Conservation (phyloP, 1,140 invertebrate genomes). For the Frieseomelitta varia region DNA sequence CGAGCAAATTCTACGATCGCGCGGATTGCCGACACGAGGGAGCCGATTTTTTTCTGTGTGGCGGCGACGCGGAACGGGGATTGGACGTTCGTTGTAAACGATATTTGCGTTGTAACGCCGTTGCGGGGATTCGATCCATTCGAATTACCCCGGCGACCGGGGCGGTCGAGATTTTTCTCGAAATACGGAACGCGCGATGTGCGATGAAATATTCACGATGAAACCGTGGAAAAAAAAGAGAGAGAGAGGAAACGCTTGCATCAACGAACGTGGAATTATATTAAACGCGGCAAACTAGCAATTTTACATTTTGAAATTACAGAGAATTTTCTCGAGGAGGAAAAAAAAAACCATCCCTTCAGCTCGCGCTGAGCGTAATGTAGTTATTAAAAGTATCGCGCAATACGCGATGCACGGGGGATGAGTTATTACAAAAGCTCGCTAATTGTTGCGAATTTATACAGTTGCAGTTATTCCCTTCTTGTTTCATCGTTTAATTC, state of each 20-base stretch:
- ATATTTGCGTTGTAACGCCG: slow-evolving; percentile 26
- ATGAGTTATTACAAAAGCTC: background rate
- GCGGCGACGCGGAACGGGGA: background rate
- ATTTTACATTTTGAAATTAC: background rate
- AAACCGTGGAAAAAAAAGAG: background rate
- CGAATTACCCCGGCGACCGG: slow-evolving; percentile 2
- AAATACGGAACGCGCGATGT: background rate
- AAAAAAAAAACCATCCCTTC: background rate
- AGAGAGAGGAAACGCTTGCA: background rate
- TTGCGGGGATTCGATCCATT: background rate
- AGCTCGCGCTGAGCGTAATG: too few species aligned
- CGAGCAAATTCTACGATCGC: slow-evolving; percentile 16
- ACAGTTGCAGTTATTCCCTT: background rate
- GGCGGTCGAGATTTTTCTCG: background rate
- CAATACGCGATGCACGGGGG: background rate
- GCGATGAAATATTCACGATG: background rate
- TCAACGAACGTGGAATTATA: background rate
- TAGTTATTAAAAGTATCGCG: background rate
- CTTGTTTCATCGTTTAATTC: background rate
- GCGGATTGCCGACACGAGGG: background rate
- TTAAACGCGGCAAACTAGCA: background rate
- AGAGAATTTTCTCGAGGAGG: background rate
- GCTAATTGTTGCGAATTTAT: background rate
- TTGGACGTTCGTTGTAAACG: slow-evolving; percentile 23
- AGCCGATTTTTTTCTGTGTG: slow-evolving; percentile 4